Conservation (phyloP, 2,888 invertebrate species). For the Unio pictorum region DNA sequence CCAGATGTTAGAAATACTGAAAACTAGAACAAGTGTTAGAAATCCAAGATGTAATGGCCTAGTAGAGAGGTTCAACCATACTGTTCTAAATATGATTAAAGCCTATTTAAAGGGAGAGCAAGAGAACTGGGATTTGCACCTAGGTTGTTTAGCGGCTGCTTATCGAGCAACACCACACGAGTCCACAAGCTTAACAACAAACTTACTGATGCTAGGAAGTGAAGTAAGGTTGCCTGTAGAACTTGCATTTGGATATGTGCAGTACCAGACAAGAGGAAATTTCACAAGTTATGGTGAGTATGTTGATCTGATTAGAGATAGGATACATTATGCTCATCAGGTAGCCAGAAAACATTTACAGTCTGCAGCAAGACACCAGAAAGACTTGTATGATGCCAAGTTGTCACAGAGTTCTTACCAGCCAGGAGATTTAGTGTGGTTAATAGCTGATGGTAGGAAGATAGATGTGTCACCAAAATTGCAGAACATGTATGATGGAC, state of each 20-base stretch:
- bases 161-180: conserved; percentile 11
- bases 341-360: too few species aligned
- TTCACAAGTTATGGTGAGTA: conserved; percentile 8
- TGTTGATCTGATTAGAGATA: not conserved
- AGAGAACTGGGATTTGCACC: conserved; percentile 9
- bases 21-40: not conserved
- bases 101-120: conserved; percentile 11
- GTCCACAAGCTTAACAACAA: conserved; percentile 5
- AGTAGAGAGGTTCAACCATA: conserved; percentile 1
- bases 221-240: conserved; percentile 1
- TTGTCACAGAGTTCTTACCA: too few species aligned
- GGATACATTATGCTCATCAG: not conserved
- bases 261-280: not conserved
- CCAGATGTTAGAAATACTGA: too few species aligned
- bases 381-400: too few species aligned
- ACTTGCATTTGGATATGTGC: not conserved
- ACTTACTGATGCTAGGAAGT: conserved; percentile 1
- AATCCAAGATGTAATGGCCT: conserved; percentile 10
- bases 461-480: conserved; percentile 19
- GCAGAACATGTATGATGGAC: conserved; percentile 19
- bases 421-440: not conserved
- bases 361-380: too few species aligned
- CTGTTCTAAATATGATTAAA: conserved; percentile 8
- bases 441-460: conserved; percentile 16
- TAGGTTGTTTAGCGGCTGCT: conserved; percentile 5